These are phyloP conservation scores for Drosophila kepulauana DNA, from an alignment of 1,140 invertebrate genomes.

Conservation along the genomic window DNA sequence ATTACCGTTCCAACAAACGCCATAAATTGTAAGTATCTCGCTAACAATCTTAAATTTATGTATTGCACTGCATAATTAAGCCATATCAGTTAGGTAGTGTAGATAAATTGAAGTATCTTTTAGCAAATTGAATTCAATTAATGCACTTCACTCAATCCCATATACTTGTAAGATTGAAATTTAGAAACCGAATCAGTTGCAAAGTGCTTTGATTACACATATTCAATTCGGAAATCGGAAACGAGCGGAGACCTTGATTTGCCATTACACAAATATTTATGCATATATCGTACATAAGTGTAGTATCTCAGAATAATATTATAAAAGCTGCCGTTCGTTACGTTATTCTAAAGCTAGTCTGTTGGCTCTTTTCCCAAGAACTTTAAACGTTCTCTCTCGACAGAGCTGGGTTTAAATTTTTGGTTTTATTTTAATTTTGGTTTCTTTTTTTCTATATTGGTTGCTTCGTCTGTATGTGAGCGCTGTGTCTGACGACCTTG, in stretches of 20 bases:
- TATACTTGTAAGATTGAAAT: too few relatives aligned
- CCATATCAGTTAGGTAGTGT: too few relatives aligned
- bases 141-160: too few relatives aligned
- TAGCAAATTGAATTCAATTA: too few relatives aligned
- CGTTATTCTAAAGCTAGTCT: constrained; percentile 21
- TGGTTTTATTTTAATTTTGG: neutral
- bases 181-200: too few relatives aligned
- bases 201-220: neutral
- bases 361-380: neutral
- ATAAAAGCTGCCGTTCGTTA: neutral
- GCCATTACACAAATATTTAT: constrained; percentile 24
- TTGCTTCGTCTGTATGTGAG: neutral
- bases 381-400: constrained; percentile 19
- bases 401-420: neutral
- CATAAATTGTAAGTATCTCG: too few relatives aligned
- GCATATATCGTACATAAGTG: neutral
- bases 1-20: too few relatives aligned
- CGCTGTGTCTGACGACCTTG: constrained; percentile 35
- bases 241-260: constrained; percentile 19
- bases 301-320: constrained; percentile 1
- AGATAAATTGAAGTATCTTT: too few relatives aligned
- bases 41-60: too few relatives aligned
- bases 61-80: too few relatives aligned
- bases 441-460: neutral
- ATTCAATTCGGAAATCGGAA: constrained; percentile 4